Percentiles rank a stretch among this genome's conserved stretches.
Evolutionary conservation across 2,113 vertebrate genomes (phyloP).

Genomic region (Saguinus midas): DNA sequence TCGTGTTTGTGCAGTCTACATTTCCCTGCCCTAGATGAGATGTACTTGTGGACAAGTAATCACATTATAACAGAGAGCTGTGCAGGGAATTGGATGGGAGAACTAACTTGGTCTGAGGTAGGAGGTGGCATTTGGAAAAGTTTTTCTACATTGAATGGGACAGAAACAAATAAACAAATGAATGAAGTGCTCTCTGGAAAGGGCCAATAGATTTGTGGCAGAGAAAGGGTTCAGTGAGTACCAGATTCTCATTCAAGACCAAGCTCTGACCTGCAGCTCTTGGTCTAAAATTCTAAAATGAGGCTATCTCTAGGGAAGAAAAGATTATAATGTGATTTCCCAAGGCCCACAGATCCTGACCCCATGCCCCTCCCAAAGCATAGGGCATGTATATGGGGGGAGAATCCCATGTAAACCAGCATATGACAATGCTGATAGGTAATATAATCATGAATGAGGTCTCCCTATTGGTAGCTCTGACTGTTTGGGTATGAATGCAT

Average conservation of each 20-base stretch:
- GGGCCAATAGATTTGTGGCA: neutral
- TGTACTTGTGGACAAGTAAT: neutral
- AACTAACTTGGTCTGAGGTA: constrained; percentile 20
- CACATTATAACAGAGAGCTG: neutral
- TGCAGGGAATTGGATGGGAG: neutral
- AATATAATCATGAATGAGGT: constrained; percentile 47
- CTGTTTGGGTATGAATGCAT: neutral
- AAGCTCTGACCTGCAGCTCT: constrained; percentile 11
- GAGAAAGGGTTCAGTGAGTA: neutral
- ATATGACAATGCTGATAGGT: neutral
- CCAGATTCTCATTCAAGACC: constrained; percentile 20
- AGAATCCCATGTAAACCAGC: constrained; percentile 17
- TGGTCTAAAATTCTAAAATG: constrained; percentile 18
- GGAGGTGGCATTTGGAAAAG: neutral
- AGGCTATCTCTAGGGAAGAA: constrained; percentile 24
- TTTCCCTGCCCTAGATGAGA: constrained; percentile 10
- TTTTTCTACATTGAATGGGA: constrained; percentile 5
- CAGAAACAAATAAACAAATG: constrained; percentile 32
- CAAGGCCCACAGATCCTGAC: neutral
- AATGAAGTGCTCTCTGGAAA: constrained; percentile 8
- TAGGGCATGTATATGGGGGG: neutral
- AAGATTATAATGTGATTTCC: neutral
- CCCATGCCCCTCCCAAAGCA: neutral
- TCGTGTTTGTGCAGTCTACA: constrained; percentile 3
- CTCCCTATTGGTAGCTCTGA: constrained; percentile 17